These are phyloP conservation scores for Ariolimax columbianus DNA, from an alignment of 2,888 invertebrate species.

Conservation along the genomic window DNA sequence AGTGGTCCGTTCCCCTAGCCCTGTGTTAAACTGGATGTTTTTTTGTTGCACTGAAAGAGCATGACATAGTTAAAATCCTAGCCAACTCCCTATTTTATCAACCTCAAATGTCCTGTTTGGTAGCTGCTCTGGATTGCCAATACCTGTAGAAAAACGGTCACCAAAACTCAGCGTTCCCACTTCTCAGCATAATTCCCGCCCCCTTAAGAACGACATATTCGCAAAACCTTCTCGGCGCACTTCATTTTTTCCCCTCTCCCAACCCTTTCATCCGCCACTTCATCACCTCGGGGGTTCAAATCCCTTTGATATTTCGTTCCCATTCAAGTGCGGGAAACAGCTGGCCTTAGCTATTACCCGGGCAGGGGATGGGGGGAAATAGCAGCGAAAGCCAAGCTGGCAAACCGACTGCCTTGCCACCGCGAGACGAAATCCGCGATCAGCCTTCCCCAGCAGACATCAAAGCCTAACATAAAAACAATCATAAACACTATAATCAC, in stretches of 20 bases:
- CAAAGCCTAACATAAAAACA: slow-evolving; percentile 17
- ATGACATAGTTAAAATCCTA: too few relatives aligned
- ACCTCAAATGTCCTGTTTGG: too few relatives aligned
- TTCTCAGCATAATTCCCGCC: neutral
- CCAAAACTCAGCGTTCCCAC: neutral
- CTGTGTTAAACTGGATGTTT: too few relatives aligned
- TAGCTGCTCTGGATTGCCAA: too few relatives aligned
- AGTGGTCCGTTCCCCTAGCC: too few relatives aligned
- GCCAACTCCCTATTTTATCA: too few relatives aligned
- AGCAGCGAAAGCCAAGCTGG: slow-evolving; percentile 9
- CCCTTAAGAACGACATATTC: neutral
- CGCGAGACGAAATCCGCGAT: slow-evolving; percentile 13
- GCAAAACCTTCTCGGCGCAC: neutral
- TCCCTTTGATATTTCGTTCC: slow-evolving; percentile 45
- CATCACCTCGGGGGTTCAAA: slow-evolving; percentile 13
- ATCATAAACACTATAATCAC: slow-evolving; percentile 12
- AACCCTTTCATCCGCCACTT: neutral
- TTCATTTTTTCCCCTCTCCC: neutral
- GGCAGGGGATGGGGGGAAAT: neutral
- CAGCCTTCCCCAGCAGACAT: slow-evolving; percentile 17
- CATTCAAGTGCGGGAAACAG: slow-evolving; percentile 30
- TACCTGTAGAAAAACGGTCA: too few relatives aligned
- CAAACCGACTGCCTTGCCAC: slow-evolving; percentile 1
- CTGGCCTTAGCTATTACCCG: slow-evolving; percentile 2
- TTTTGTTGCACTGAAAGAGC: too few relatives aligned